Base-by-base conservation (phyloP, 2,113 vertebrate species). In the Indicator maculatus region DNA sequence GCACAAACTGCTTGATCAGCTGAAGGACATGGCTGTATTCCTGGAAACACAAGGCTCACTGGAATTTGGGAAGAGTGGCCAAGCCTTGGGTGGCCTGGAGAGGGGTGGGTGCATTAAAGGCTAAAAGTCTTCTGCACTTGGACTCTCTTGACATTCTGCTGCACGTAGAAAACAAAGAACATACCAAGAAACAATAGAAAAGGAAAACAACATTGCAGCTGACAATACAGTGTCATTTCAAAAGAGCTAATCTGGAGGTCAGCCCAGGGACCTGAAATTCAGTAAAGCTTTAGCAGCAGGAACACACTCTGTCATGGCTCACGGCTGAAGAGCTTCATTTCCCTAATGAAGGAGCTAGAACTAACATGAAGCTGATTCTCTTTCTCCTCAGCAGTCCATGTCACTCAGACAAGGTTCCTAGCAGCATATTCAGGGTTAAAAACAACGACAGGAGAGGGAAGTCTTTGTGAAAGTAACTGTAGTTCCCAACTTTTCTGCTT, bases 381-480 rank as follows among this genome's bases (percentile, higher is more conserved):
- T 45, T 78, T 94, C 83, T 87, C 28, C 30, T 86, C 38, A 64
- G 9, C 56, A 89, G 83, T 81, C 61, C 11, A 50, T 21, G 50
- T 58, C 8, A 4, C 36, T 93, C 52, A 69, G 76, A 70, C 16
- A 59, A 79, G 47, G 8, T 44, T 95, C 85, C 67, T 88, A 97
- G 97, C 96, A 98, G 97, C 96, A 93, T 83, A 88, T 90, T 78
- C 86, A 92, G 83, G 70, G 73, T 96, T 96, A 96, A 91, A 94
- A 93, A 96, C 91, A 78, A 19, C 69, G 24, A 59, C 19, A 79
- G 44, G 36, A 50, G 65, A 50, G 70, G 74, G 76, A 88, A 87
- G 44, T 9, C 8, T 86, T 80, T 83, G 47, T 27, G 85, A 90
- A 82, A 93, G 27, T 86, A 83, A 59, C 33, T 9, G 69, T 45